Conservation (phyloP, 2,888 invertebrate species). For the Diplolepis rosae region DNA sequence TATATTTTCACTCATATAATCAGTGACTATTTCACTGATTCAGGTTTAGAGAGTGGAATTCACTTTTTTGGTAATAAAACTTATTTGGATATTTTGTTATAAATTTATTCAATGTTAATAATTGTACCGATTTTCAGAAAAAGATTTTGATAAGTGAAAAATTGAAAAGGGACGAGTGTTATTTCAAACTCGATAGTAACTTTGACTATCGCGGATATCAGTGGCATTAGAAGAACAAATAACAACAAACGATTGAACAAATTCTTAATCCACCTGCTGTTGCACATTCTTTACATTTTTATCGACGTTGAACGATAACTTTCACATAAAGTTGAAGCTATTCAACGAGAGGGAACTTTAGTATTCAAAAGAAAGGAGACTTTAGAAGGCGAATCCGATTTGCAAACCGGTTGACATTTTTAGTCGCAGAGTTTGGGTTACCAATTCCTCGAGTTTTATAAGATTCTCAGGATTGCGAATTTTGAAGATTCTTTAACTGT, state of each 20-base stretch:
- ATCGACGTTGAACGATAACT: conserved; percentile 38
- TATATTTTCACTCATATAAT: no score
- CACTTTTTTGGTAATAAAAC: no score
- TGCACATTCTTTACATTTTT: background rate
- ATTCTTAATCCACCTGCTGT: background rate
- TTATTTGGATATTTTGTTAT: no score
- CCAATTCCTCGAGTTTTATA: background rate
- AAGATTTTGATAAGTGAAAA: background rate
- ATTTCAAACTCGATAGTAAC: background rate
- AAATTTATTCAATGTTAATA: no score
- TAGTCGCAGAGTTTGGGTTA: conserved; percentile 22
- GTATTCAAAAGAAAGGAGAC: conserved; percentile 19
- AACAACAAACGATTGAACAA: background rate
- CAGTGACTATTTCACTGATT: no score
- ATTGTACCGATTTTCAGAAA: background rate
- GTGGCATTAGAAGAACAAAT: background rate
- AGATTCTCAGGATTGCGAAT: no score
- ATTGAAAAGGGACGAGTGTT: background rate
- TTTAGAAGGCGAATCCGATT: no score
- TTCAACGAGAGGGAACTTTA: conserved; percentile 55
- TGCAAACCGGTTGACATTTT: conserved; percentile 55
- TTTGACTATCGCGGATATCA: conserved; percentile 1
- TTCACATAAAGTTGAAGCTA: background rate
- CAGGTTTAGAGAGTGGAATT: no score
- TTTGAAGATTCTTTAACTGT: no score